phyloP scores from a whole-genome alignment of 1,140 invertebrate species.

The Megathymus violae region DNA sequence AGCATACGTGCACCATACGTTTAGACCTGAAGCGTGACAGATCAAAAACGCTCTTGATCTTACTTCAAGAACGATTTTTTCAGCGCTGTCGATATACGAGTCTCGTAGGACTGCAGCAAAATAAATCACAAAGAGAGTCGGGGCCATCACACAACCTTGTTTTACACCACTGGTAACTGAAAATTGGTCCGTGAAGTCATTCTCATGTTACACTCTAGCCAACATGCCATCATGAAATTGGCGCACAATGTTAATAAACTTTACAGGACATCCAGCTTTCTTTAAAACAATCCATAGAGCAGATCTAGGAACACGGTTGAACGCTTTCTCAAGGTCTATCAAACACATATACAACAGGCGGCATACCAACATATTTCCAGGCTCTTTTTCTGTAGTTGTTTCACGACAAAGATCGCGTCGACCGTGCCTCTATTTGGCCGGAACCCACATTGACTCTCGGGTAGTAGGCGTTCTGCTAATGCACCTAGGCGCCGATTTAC shows the following conservation, averaged over 20 bases:
- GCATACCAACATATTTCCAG: slow-evolving; percentile 43
- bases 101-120: slow-evolving; percentile 32
- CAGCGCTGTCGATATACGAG: no score
- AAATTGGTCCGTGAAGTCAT: slow-evolving; percentile 5
- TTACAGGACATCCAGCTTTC: slow-evolving; percentile 36
- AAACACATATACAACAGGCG: slow-evolving; percentile 43
- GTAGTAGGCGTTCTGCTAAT: slow-evolving; percentile 36
- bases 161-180: not conserved
- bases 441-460: slow-evolving; percentile 47
- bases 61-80: slow-evolving; percentile 1
- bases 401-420: slow-evolving; percentile 44
- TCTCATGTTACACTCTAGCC: slow-evolving; percentile 31
- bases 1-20: slow-evolving; percentile 26
- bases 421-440: slow-evolving; percentile 38
- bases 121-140: slow-evolving; percentile 40
- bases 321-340: slow-evolving; percentile 48
- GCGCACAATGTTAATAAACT: slow-evolving; percentile 30
- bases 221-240: slow-evolving; percentile 40
- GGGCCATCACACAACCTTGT: slow-evolving; percentile 39
- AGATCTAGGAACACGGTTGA: slow-evolving; percentile 29
- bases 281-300: slow-evolving; percentile 36
- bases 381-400: slow-evolving; percentile 46
- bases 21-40: slow-evolving; percentile 31
- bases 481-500: slow-evolving; percentile 22
- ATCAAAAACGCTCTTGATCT: slow-evolving; percentile 34